These are phyloP conservation scores for Sprattus sprattus DNA, from an alignment of 2,113 vertebrate species.

Conservation along the genomic window DNA sequence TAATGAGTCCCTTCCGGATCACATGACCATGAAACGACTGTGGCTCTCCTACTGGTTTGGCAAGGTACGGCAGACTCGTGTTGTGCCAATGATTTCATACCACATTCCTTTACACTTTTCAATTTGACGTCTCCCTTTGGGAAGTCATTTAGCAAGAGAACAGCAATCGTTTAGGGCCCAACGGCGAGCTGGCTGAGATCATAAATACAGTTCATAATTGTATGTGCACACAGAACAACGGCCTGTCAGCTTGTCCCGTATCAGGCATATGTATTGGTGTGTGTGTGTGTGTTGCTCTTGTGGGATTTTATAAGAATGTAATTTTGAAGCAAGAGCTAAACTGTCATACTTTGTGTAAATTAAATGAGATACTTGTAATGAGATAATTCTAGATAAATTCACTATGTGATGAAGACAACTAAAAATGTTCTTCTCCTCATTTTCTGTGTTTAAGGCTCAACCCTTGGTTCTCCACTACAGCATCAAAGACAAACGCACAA, in stretches of 20 bases:
- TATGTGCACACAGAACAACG: neutral
- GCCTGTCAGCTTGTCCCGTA: neutral
- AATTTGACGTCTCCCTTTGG: neutral
- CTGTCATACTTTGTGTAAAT: neutral
- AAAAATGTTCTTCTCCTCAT: neutral
- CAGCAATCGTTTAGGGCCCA: neutral
- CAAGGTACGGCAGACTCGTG: constrained; percentile 65
- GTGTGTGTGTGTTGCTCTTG: neutral
- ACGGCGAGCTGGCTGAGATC: neutral
- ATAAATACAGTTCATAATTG: neutral
- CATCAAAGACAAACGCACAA: constrained; percentile 75
- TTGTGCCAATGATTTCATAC: constrained; percentile 35
- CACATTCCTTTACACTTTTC: constrained; percentile 33
- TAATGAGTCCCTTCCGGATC: constrained; percentile 78
- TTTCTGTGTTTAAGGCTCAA: constrained; percentile 62
- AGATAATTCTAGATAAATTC: neutral
- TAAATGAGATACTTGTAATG: neutral
- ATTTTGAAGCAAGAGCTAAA: neutral
- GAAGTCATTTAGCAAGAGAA: neutral
- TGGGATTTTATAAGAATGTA: neutral
- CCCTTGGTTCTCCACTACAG: constrained; percentile 78
- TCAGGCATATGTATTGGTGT: neutral
- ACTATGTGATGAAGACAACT: neutral
- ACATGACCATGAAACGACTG: constrained; percentile 81
- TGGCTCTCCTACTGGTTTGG: constrained; percentile 81